Conservation (phyloP, 2,113 vertebrate species). For the Lethenteron reissneri region DNA sequence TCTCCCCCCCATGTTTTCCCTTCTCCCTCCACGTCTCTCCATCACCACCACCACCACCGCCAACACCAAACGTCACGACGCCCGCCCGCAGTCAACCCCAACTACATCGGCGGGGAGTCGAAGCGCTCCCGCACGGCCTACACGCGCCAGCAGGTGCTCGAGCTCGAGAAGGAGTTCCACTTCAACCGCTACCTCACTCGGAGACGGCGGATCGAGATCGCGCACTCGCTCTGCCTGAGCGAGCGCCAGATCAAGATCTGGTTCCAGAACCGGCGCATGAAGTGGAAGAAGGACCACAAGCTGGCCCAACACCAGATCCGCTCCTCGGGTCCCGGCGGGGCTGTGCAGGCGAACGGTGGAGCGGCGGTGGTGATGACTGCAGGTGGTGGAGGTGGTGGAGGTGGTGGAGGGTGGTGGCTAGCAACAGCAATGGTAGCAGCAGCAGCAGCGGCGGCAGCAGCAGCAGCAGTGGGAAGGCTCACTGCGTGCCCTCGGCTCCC, state of each 20-base stretch:
- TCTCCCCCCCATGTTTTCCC: no score
- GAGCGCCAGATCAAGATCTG: slow-evolving; percentile 6
- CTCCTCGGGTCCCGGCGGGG: neutral
- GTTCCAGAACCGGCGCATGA: slow-evolving; percentile 3
- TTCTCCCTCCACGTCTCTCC: no score
- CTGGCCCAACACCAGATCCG: neutral
- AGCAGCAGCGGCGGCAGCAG: no score
- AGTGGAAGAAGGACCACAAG: slow-evolving; percentile 3
- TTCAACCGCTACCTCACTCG: slow-evolving; percentile 2
- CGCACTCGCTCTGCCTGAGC: neutral
- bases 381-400: no score
- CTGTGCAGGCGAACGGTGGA: no score
- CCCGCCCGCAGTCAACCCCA: neutral
- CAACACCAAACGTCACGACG: neutral
- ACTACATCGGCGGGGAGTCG: neutral
- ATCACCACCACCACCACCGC: no score
- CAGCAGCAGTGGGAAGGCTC: no score
- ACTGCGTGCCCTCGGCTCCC: no score
- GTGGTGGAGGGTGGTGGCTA: no score
- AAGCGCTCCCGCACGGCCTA: slow-evolving; percentile 2
- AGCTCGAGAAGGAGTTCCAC: slow-evolving; percentile 4
- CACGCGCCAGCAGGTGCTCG: neutral
- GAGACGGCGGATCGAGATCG: neutral
- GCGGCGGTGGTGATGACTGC: no score
- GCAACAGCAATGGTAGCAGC: no score